Evolutionary conservation across 2,113 vertebrate species (phyloP).

Genomic region (Chloropsis cyanopogon): DNA sequence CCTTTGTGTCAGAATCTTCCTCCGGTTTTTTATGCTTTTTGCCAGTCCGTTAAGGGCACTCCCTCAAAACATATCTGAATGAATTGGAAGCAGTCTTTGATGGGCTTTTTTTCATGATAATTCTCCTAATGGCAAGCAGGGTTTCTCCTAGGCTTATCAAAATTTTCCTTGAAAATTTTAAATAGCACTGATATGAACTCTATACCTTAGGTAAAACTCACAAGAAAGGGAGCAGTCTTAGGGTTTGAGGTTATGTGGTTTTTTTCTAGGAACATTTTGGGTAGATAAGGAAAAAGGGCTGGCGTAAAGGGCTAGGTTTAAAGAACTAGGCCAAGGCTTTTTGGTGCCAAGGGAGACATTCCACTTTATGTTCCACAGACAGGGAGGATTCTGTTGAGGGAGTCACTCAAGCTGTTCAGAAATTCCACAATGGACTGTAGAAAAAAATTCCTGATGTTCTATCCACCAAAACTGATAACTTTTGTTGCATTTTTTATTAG

Average conservation of each 20-base stretch:
- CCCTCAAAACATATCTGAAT: neutral
- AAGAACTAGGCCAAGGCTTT: neutral
- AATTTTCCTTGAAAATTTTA: neutral
- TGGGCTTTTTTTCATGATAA: neutral
- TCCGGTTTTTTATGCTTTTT: constrained; percentile 29
- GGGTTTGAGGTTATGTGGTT: neutral
- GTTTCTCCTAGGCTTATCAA: constrained; percentile 2
- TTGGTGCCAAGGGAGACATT: neutral
- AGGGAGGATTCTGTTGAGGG: neutral
- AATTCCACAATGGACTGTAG: neutral
- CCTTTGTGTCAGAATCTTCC: neutral
- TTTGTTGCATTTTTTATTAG: neutral
- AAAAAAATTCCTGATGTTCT: neutral
- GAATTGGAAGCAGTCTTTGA: neutral
- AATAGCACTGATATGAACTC: neutral
- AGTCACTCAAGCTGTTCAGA: neutral
- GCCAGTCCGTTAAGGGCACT: neutral
- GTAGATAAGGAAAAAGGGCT: neutral
- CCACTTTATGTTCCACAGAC: rapidly evolving
- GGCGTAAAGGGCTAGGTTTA: neutral
- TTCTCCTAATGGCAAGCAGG: neutral
- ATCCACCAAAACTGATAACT: neutral
- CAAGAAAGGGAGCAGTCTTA: neutral
- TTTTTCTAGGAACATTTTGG: neutral
- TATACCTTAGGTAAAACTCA: neutral